Base-by-base conservation (phyloP, 2,113 vertebrate species). In the Nycticorax nycticorax region DNA sequence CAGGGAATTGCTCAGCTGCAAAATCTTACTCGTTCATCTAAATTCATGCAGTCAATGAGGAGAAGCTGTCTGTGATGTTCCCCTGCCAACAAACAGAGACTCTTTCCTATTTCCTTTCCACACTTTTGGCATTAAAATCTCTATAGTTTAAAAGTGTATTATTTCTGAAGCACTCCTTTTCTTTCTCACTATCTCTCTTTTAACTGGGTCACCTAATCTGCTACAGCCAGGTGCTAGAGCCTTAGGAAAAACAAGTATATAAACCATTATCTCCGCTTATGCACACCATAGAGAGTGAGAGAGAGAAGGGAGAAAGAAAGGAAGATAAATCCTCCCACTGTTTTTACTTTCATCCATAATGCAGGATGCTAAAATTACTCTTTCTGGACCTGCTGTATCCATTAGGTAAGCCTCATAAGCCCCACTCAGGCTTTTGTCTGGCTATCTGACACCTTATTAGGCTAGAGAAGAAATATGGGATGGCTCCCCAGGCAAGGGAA, bases 251-350 rank as follows among this genome's bases (percentile, higher is more conserved):
- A 33, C 4, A 56, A 56, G 39, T n/a, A 57, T 67, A 81, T 37
- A 47, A 62, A 47, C 4, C 13, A 39, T 35, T 41, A 30, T 41
- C 7, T 67, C 33, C 80, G 83, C 10, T 60, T 91, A 35, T 10
- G 7, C 33, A 35, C 15, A n/a, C 7, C 3, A 2, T 37, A 39
- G 63, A 0, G 1, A n/a, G 37, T 32, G 14, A 45, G 13, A 12
- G 13, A 16, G 1, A 10, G 24, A 21, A 22, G 10, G 22, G 17
- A 32, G 5, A 16, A 24, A 48, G 16, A 14, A 35, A 12, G 32
- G 10, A 41, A 63, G 48, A 32, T 6, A 77, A 68, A 86, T 78
- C 33, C 32, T 71, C 35, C 10, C 32, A 13, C 8, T 53, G 21
- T 50, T 85, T 50, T 64, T 37, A 55, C 15, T 78, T 82, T 22